Percentiles rank a stretch among this genome's conserved stretches.
These are phyloP conservation scores for Heliangelus exortis DNA, from an alignment of 2,797 vertebrate species.

Conservation along the genomic window DNA sequence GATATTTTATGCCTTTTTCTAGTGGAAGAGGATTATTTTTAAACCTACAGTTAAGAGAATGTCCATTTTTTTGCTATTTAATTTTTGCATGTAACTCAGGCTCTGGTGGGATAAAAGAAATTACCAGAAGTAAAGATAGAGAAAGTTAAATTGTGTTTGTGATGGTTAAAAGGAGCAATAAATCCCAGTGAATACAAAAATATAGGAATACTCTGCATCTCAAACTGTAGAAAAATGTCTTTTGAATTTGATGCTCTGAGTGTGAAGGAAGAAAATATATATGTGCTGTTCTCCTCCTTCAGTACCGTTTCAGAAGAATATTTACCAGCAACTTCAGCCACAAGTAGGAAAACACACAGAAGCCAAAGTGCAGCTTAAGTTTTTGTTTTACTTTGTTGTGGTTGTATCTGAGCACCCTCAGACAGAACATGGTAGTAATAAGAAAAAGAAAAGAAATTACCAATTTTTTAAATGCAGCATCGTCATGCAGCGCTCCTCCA, in stretches of 20 bases:
- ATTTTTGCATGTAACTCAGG: neutral
- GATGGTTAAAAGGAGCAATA: conserved; percentile 10
- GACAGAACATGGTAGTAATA: neutral
- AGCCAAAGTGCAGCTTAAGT: neutral
- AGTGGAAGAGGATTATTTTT: conserved; percentile 23
- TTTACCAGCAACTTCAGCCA: conserved; percentile 60
- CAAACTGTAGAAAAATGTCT: conserved; percentile 46
- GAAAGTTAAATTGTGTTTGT: conserved; percentile 50
- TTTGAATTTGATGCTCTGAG: conserved; percentile 23
- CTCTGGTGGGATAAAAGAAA: neutral
- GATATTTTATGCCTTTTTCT: conserved; percentile 37
- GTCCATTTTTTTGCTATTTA: neutral
- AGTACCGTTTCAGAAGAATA: conserved; percentile 20
- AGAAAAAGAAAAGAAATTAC: conserved; percentile 48
- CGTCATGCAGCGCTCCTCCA: neutral
- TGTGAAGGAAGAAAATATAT: conserved; percentile 60
- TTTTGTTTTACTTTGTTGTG: conserved; percentile 21
- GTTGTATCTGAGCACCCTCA: neutral
- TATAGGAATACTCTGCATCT: conserved; percentile 38
- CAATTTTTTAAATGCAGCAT: conserved; percentile 34
- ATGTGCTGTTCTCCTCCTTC: conserved; percentile 31
- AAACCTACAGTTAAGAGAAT: neutral
- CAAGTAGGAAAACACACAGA: conserved; percentile 13
- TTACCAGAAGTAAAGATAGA: neutral
- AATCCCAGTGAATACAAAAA: conserved; percentile 2